phyloP scores from a whole-genome alignment of 2,797 vertebrate genomes.

The Odontamblyopus lacepedii region DNA sequence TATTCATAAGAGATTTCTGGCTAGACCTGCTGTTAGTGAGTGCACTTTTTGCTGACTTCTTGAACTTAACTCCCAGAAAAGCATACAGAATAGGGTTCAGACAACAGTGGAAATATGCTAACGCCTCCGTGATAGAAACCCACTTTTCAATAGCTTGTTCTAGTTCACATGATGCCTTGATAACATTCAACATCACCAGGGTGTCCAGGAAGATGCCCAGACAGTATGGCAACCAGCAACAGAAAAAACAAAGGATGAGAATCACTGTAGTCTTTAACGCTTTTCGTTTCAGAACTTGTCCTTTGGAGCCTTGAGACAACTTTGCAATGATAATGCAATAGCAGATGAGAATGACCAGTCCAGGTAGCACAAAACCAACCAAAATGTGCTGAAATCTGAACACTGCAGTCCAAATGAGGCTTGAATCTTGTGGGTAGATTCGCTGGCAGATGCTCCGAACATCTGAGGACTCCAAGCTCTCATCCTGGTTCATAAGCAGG shows the following conservation, averaged over 20 bases:
- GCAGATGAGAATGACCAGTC: slow-evolving; percentile 91
- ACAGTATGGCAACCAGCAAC: slow-evolving; percentile 96
- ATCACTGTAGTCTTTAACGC: slow-evolving; percentile 96
- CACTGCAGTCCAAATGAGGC: slow-evolving; percentile 76
- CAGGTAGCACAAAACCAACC: slow-evolving; percentile 91
- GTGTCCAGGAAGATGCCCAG: slow-evolving; percentile 88
- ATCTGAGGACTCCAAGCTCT: slow-evolving; percentile 22
- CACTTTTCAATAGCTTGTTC: slow-evolving; percentile 84
- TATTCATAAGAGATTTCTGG: slow-evolving; percentile 90
- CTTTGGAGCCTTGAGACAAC: slow-evolving; percentile 86
- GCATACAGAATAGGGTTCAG: slow-evolving; percentile 98
- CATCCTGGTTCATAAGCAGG: neutral
- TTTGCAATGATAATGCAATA: slow-evolving; percentile 95
- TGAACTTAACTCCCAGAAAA: slow-evolving; percentile 96
- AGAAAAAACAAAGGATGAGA: slow-evolving; percentile 93
- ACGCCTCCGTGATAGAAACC: slow-evolving; percentile 90
- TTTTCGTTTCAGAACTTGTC: slow-evolving; percentile 89
- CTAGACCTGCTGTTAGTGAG: slow-evolving; percentile 91
- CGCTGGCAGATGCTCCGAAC: slow-evolving; percentile 83
- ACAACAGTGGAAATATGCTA: slow-evolving; percentile 98
- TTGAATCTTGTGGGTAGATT: slow-evolving; percentile 78
- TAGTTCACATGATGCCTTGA: slow-evolving; percentile 80
- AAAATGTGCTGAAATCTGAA: slow-evolving; percentile 94
- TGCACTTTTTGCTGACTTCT: slow-evolving; percentile 89
- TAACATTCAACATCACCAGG: slow-evolving; percentile 81